Evolutionary conservation across 2,888 invertebrate genomes (phyloP), one percentile per base, ranked within the genome.

Genomic region (Trilocha varians): DNA sequence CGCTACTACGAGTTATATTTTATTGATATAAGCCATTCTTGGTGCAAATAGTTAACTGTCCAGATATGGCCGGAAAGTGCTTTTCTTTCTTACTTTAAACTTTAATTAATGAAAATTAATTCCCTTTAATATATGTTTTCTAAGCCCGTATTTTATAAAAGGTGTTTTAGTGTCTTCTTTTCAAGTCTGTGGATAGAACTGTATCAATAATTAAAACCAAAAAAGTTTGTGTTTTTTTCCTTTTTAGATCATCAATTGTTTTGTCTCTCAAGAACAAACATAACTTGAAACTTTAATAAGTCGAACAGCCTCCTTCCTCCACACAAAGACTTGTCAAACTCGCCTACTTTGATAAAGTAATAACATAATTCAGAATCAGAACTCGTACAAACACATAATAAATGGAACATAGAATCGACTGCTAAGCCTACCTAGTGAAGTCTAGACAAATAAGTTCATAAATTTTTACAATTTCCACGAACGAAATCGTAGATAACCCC

Each of bases 1-100:
- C 55, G 57, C 38, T 45, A 48, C 52, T 58, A 75, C 71, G 70
- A 63, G 63, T 54, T 57, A 68, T 73, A 65, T 70, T 68, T 72
- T 70, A 69, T 68, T 67, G 62, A 71, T 69, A n/a, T n/a, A 50
- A 49, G 47, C 43, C 49, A 47, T 50, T 55, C 57, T 48, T 48
- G 57, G 59, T 69, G 70, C 71, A 72, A 61, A 62, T 44, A 49
- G 43, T 49, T 53, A 49, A 36, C 32, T 33, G 13, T 40, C n/a
- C n/a, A n/a, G n/a, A n/a, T n/a, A n/a, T n/a, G n/a, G n/a, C n/a
- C n/a, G n/a, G n/a, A n/a, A n/a, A n/a, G n/a, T n/a, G n/a, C n/a
- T n/a, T n/a, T n/a, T n/a, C n/a, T n/a, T n/a, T n/a, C n/a, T n/a
- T n/a, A n/a, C n/a, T n/a, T n/a, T n/a, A n/a, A n/a, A n/a, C n/a